Percentiles rank a stretch among this genome's conserved stretches.
Evolutionary conservation across 2,113 vertebrate genomes (phyloP).

Genomic region (Thunnus maccoyii): DNA sequence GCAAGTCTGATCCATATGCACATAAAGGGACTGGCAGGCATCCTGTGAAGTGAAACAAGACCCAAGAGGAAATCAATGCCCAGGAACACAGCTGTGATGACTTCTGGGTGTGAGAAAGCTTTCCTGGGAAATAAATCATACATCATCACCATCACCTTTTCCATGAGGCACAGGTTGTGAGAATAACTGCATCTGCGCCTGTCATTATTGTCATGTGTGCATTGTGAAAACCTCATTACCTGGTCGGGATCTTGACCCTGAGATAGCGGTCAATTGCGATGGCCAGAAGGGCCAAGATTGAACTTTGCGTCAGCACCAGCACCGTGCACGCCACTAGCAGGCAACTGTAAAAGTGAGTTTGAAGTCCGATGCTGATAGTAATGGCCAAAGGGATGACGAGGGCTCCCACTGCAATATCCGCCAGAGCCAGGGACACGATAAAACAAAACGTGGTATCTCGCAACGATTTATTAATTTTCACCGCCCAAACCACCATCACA

Average conservation of each 20-base stretch:
- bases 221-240: constrained; percentile 82
- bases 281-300: constrained; percentile 95
- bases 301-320: constrained; percentile 98
- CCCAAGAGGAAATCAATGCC: constrained; percentile 32
- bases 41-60: constrained; percentile 36
- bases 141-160: not conserved
- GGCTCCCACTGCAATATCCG: constrained; percentile 96
- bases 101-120: constrained; percentile 1
- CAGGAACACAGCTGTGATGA: constrained; percentile 10
- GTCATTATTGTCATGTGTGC: not conserved
- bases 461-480: constrained; percentile 94
- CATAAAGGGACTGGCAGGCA: constrained; percentile 18
- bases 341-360: constrained; percentile 96
- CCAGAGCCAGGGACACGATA: constrained; percentile 95
- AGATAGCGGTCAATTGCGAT: constrained; percentile 97
- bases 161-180: not conserved
- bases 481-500: constrained; percentile 98
- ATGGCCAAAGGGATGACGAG: constrained; percentile 97
- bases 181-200: not conserved
- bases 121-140: not conserved
- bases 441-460: constrained; percentile 98
- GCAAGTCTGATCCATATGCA: constrained; percentile 22
- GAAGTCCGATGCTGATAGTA: constrained; percentile 93
- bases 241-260: constrained; percentile 96
- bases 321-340: constrained; percentile 95